Evolutionary conservation across 2,888 invertebrate genomes (phyloP).

Genomic region (Meta bourneti): DNA sequence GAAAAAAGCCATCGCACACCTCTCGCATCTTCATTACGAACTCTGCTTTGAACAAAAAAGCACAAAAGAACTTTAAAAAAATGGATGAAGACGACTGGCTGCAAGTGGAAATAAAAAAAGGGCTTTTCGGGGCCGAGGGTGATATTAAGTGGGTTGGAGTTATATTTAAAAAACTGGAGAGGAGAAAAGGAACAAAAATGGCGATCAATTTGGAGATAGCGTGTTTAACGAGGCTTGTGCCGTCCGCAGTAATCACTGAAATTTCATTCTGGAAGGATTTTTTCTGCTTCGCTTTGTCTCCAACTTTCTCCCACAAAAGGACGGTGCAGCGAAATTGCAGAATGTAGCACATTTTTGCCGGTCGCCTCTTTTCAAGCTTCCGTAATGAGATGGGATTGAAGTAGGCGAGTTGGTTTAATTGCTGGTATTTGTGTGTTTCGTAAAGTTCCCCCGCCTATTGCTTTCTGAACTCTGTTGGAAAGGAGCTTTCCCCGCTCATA

Average conservation of each 20-base stretch:
- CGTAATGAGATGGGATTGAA: too few species aligned
- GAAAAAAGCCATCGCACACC: not conserved
- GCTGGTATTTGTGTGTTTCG: too few species aligned
- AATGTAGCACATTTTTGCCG: too few species aligned
- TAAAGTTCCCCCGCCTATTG: too few species aligned
- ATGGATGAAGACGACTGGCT: not conserved
- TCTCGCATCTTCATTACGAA: slow-evolving; percentile 8
- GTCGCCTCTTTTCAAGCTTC: too few species aligned
- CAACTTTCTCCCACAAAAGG: not conserved
- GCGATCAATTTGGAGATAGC: slow-evolving; percentile 55
- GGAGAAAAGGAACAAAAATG: not conserved
- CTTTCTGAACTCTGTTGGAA: too few species aligned
- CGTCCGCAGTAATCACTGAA: not conserved
- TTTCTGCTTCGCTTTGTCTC: not conserved
- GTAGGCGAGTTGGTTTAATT: too few species aligned
- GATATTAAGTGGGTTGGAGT: slow-evolving; percentile 24
- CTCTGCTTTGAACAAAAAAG: not conserved
- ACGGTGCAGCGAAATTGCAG: slow-evolving; percentile 11
- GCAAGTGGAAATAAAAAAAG: not conserved
- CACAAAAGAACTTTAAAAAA: slow-evolving; percentile 1
- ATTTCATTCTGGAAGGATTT: slow-evolving; percentile 6
- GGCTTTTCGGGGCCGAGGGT: not conserved
- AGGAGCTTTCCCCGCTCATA: too few species aligned
- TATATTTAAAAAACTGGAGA: not conserved
- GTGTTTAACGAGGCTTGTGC: slow-evolving; percentile 25